A percentile compares a stretch with the other conserved stretches of the same genome.
Evolutionary conservation across 1,140 invertebrate species (phyloP).

Genomic region (Cyclargus thomasi): DNA sequence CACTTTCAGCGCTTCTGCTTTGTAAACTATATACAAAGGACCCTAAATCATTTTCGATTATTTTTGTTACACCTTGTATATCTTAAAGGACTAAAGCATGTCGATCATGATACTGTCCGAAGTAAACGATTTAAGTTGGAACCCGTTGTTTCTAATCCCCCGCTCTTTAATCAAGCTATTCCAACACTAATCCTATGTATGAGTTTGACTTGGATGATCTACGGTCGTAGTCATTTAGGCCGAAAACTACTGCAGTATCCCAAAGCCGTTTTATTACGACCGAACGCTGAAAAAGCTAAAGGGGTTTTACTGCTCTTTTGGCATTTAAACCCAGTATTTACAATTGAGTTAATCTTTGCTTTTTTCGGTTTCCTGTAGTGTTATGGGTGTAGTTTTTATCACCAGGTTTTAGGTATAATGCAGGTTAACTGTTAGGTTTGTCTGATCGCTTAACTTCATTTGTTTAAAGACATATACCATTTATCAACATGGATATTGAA

Average conservation of each 20-base stretch:
- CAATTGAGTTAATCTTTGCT: background rate
- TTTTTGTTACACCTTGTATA: background rate
- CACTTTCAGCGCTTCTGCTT: no score
- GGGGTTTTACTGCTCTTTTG: background rate
- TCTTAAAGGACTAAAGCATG: background rate
- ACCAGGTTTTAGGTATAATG: no score
- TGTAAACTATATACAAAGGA: no score
- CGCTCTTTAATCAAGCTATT: constrained; percentile 17
- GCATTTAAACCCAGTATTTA: background rate
- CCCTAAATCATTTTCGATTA: no score
- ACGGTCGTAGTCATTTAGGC: constrained; percentile 7
- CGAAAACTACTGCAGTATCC: constrained; percentile 5
- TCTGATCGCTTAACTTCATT: no score
- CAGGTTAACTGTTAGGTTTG: no score
- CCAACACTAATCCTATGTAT: constrained; percentile 20
- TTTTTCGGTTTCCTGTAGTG: background rate
- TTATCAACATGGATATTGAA: no score
- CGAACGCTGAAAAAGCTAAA: background rate
- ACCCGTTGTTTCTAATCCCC: constrained; percentile 1
- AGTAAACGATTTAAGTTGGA: background rate
- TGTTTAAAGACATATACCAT: no score
- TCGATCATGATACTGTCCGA: background rate
- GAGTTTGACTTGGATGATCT: constrained; percentile 25
- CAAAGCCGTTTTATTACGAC: constrained; percentile 6
- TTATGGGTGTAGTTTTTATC: no score